A percentile compares a stretch with the other conserved stretches of the same genome.
Conservation (phyloP, 2,888 invertebrate species). For the Drosophila percnosoma region DNA sequence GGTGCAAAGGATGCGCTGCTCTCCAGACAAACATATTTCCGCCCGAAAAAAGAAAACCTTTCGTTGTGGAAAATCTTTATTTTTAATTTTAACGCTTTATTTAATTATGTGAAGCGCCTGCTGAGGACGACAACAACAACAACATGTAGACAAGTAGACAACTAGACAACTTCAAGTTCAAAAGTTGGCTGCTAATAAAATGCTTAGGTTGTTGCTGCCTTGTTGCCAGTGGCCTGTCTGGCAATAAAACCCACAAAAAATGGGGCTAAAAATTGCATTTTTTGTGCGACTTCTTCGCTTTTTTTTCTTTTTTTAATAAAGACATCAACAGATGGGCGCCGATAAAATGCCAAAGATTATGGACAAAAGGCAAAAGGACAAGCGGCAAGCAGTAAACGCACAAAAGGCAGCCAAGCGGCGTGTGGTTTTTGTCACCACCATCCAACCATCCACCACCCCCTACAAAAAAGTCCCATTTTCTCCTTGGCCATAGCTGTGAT, state of each 20-base stretch:
- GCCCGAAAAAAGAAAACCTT: constrained; percentile 32
- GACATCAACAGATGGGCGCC: constrained; percentile 80
- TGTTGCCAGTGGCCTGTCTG: constrained; percentile 17
- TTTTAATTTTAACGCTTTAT: constrained; percentile 83
- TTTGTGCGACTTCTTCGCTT: constrained; percentile 28
- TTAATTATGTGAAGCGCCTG: constrained; percentile 78
- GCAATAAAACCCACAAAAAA: constrained; percentile 76
- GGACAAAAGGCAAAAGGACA: constrained; percentile 55
- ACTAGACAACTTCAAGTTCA: constrained; percentile 68
- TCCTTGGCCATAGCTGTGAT: constrained; percentile 21
- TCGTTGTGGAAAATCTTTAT: constrained; percentile 68
- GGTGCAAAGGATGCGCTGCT: constrained; percentile 31
- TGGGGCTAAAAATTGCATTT: constrained; percentile 76
- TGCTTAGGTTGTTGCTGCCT: constrained; percentile 45
- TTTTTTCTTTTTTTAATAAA: constrained; percentile 74
- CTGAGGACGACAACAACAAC: constrained; percentile 57
- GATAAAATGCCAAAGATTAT: constrained; percentile 83
- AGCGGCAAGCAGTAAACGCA: not conserved
- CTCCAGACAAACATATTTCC: constrained; percentile 68
- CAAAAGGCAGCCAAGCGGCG: constrained; percentile 54
- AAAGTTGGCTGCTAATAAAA: constrained; percentile 65
- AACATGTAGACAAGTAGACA: constrained; percentile 20
- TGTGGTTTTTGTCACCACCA: constrained; percentile 55
- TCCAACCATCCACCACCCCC: not conserved
- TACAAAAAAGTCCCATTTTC: constrained; percentile 26